Percentiles rank a stretch among this genome's conserved stretches.
These are phyloP conservation scores for Taphrorychus bicolor DNA, from an alignment of 2,888 invertebrate species.

Conservation along the genomic window DNA sequence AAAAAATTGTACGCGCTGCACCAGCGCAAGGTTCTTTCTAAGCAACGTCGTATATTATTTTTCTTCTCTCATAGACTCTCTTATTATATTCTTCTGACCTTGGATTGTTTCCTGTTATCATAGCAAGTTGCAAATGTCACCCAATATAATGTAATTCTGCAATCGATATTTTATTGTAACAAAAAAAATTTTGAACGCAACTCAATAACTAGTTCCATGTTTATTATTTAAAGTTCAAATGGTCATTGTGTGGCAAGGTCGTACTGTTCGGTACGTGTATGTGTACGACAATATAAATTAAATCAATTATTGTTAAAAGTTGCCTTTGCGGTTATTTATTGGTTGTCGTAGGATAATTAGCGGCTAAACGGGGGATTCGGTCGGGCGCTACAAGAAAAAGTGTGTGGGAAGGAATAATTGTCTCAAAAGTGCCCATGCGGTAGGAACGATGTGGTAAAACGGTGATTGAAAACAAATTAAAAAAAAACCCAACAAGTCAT, in stretches of 20 bases:
- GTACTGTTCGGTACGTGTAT: conserved; percentile 23
- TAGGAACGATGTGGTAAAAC: neutral
- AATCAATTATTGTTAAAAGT: conserved; percentile 42
- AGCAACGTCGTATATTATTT: conserved; percentile 21
- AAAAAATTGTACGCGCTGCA: conserved; percentile 1
- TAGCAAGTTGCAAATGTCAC: conserved; percentile 32
- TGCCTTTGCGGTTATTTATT: conserved; percentile 31
- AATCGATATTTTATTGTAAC: conserved; percentile 35
- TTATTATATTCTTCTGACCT: conserved; percentile 23
- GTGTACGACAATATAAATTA: conserved; percentile 39
- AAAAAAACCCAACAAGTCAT: too few relatives aligned
- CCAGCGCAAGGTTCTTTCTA: conserved; percentile 15
- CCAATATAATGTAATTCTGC: conserved; percentile 26
- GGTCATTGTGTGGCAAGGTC: conserved; percentile 44
- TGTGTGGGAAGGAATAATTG: conserved; percentile 33
- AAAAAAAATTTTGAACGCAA: conserved; percentile 38
- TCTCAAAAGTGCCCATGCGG: neutral
- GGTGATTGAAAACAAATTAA: too few relatives aligned
- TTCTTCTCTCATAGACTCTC: conserved; percentile 8
- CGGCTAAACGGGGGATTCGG: conserved; percentile 14
- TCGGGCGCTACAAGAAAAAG: conserved; percentile 17
- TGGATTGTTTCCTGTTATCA: conserved; percentile 39
- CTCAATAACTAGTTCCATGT: conserved; percentile 48
- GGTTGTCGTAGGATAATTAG: conserved; percentile 25
- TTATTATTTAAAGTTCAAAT: conserved; percentile 49